Percentiles rank a stretch among this genome's conserved stretches.
Evolutionary conservation across 2,113 vertebrate species (phyloP).

Genomic region (Paraplagusia blochii): DNA sequence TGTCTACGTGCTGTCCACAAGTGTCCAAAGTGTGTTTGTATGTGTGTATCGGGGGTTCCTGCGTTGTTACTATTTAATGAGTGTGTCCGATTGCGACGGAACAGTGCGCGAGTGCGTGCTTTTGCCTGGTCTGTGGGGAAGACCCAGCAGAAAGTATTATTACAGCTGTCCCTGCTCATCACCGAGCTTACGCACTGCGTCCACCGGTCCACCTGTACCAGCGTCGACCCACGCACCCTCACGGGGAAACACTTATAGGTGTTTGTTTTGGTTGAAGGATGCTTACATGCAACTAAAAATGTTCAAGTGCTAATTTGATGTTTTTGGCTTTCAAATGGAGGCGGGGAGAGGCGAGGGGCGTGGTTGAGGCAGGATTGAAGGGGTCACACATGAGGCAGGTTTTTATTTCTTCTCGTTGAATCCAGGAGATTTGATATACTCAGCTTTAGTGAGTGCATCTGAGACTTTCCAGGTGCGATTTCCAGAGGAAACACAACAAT

Average conservation of each 20-base stretch:
- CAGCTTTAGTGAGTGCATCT: too few relatives aligned
- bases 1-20: constrained; percentile 43
- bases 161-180: constrained; percentile 40
- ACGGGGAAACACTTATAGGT: neutral
- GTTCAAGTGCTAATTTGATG: too few relatives aligned
- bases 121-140: constrained; percentile 30
- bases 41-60: constrained; percentile 14
- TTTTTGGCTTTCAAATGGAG: too few relatives aligned
- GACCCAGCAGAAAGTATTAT: constrained; percentile 27
- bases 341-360: too few relatives aligned
- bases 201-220: neutral
- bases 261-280: neutral
- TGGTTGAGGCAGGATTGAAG: too few relatives aligned
- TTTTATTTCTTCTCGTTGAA: neutral
- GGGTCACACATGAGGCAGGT: neutral
- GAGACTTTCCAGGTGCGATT: neutral
- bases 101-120: constrained; percentile 10
- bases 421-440: neutral
- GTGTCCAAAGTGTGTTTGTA: constrained; percentile 30
- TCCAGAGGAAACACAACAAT: too few relatives aligned
- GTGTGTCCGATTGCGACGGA: constrained; percentile 4
- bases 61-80: constrained; percentile 33
- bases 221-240: neutral
- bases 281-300: too few relatives aligned
- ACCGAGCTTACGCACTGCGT: constrained; percentile 3